A percentile compares a stretch with the other conserved stretches of the same genome.
These are phyloP conservation scores for Plectus sambesii DNA, from an alignment of 1,140 invertebrate genomes.

Conservation along the genomic window DNA sequence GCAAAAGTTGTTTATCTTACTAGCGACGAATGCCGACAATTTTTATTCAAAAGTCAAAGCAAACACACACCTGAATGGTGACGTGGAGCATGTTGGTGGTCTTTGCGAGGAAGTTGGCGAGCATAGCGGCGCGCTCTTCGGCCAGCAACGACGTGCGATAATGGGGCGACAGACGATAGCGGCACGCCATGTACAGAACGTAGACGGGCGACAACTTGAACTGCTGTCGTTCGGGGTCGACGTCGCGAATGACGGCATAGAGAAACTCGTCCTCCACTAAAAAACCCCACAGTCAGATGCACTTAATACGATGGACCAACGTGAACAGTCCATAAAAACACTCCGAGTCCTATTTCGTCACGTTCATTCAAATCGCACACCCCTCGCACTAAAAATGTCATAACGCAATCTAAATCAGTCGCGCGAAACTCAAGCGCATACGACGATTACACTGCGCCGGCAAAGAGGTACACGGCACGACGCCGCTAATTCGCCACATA, in stretches of 20 bases:
- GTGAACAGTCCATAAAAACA: background rate
- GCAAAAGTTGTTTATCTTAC: too few species aligned
- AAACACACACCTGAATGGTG: constrained; percentile 14
- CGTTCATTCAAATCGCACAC: too few species aligned
- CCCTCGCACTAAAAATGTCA: too few species aligned
- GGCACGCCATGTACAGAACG: constrained; percentile 31
- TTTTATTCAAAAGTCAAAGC: background rate
- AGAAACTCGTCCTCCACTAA: constrained; percentile 1
- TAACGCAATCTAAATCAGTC: too few species aligned
- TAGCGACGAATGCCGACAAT: too few species aligned
- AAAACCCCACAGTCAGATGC: too few species aligned
- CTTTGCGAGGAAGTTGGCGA: constrained; percentile 18
- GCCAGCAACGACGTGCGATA: constrained; percentile 16
- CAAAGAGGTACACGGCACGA: too few species aligned
- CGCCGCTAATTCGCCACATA: too few species aligned
- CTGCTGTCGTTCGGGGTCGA: background rate
- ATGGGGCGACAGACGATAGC: constrained; percentile 29
- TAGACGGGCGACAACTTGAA: constrained; percentile 39
- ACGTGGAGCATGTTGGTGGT: constrained; percentile 17
- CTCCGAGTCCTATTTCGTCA: constrained; percentile 2
- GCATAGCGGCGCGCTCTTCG: constrained; percentile 13
- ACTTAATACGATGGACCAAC: too few species aligned
- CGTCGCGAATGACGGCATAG: too few species aligned
- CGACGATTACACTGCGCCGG: too few species aligned
- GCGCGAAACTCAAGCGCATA: too few species aligned